phyloP scores from a whole-genome alignment of 2,797 vertebrate genomes.

The Anableps anableps region DNA sequence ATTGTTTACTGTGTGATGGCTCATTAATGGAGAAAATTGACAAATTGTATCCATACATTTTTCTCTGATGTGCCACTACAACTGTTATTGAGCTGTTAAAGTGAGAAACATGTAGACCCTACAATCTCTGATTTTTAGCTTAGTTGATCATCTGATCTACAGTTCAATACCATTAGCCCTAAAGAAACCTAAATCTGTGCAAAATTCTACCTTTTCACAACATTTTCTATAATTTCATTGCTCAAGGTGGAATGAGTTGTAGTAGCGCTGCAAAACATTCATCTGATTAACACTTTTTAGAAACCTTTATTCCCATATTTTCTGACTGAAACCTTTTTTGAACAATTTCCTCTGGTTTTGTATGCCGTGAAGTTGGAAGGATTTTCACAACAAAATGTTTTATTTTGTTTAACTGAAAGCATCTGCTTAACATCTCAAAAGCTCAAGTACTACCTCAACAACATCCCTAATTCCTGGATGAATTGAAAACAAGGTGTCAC shows the following conservation, averaged over 20 bases:
- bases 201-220: not conserved
- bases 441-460: not conserved
- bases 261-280: not conserved
- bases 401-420: not conserved
- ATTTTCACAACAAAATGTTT: not conserved
- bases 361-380: not conserved
- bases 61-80: not conserved
- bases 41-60: not conserved
- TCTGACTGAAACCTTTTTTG: not conserved
- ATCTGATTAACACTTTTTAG: not conserved
- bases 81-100: not conserved
- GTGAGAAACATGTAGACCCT: not conserved
- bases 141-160: too few species aligned
- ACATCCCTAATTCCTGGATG: not conserved
- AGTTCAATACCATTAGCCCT: too few species aligned
- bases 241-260: not conserved
- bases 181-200: too few species aligned
- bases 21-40: not conserved
- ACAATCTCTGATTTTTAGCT: too few species aligned
- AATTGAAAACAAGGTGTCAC: not conserved
- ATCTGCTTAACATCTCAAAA: not conserved
- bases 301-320: not conserved
- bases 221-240: not conserved
- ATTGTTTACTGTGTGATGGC: not conserved
- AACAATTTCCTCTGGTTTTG: not conserved